Percentiles rank a stretch among this genome's conserved stretches.
Evolutionary conservation across 2,888 invertebrate species (phyloP).

Genomic region (Trichopria drosophilae): DNA sequence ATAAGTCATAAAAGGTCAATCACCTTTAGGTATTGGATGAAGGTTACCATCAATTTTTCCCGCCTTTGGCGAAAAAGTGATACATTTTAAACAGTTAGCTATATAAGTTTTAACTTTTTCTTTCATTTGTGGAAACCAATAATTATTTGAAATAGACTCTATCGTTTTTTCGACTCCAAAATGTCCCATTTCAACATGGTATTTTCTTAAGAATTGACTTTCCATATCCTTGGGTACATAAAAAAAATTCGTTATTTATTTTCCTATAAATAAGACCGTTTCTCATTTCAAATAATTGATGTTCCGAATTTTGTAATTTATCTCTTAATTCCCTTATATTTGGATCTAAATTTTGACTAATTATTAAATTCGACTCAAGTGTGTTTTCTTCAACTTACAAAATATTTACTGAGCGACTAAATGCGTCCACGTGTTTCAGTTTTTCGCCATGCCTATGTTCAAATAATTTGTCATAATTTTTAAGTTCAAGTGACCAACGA

Average conservation of each 20-base stretch:
- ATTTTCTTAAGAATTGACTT: background rate
- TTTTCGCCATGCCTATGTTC: constrained; percentile 2
- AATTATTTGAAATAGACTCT: background rate
- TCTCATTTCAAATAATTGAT: background rate
- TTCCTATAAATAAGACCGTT: background rate
- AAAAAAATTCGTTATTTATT: background rate
- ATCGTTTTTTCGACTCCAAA: too few relatives aligned
- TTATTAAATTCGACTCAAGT: too few relatives aligned
- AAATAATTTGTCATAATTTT: background rate
- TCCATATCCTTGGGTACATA: constrained; percentile 7
- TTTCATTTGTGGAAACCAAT: too few relatives aligned
- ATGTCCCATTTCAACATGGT: constrained; percentile 21
- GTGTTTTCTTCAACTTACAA: background rate
- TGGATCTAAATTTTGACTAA: background rate
- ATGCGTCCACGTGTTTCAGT: background rate
- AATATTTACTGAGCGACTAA: background rate
- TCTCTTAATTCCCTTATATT: background rate
- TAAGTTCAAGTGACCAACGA: background rate
- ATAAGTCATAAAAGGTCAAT: too few relatives aligned
- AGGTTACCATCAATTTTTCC: too few relatives aligned
- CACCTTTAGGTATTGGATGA: too few relatives aligned
- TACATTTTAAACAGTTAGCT: too few relatives aligned
- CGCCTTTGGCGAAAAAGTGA: constrained; percentile 12
- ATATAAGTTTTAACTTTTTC: too few relatives aligned
- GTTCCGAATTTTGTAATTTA: background rate